Percentiles rank a stretch among this genome's conserved stretches.
These are phyloP conservation scores for Heterohyrax brucei DNA, from an alignment of 2,797 vertebrate genomes.

Conservation along the genomic window DNA sequence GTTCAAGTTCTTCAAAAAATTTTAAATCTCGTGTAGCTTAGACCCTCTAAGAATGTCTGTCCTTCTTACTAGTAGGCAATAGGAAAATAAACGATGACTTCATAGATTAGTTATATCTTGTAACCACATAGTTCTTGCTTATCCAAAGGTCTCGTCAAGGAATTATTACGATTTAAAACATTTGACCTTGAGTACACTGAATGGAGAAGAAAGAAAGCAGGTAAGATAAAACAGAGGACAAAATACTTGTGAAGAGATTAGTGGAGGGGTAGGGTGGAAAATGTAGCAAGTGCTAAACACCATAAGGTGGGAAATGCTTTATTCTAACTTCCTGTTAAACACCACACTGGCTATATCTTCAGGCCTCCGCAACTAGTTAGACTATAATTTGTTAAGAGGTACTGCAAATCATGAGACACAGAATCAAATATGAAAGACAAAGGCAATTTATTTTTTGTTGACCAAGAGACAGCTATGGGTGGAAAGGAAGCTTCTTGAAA, in stretches of 20 bases:
- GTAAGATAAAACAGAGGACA: not conserved
- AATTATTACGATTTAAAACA: conserved; percentile 38
- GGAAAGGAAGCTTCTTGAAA: not conserved
- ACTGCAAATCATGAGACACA: not conserved
- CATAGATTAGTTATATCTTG: conserved; percentile 4
- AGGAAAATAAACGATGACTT: not conserved
- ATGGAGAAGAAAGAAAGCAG: not conserved
- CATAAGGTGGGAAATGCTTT: not conserved
- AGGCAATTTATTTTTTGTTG: conserved; percentile 24
- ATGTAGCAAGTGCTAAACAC: not conserved
- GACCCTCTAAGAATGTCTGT: not conserved
- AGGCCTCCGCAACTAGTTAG: not conserved
- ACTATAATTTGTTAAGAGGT: not conserved
- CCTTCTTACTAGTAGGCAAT: not conserved
- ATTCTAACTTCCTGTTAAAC: not conserved
- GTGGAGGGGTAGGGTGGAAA: not conserved
- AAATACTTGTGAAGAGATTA: not conserved
- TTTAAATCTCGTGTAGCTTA: not conserved
- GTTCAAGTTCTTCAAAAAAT: not conserved
- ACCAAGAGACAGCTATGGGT: not conserved
- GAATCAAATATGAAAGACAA: conserved; percentile 40
- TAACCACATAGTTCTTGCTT: not conserved
- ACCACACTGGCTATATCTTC: not conserved
- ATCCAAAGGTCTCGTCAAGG: conserved; percentile 25
- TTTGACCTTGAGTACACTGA: not conserved